These are phyloP conservation scores for Cataglyphis hispanica DNA, from an alignment of 1,140 invertebrate species.

Conservation along the genomic window DNA sequence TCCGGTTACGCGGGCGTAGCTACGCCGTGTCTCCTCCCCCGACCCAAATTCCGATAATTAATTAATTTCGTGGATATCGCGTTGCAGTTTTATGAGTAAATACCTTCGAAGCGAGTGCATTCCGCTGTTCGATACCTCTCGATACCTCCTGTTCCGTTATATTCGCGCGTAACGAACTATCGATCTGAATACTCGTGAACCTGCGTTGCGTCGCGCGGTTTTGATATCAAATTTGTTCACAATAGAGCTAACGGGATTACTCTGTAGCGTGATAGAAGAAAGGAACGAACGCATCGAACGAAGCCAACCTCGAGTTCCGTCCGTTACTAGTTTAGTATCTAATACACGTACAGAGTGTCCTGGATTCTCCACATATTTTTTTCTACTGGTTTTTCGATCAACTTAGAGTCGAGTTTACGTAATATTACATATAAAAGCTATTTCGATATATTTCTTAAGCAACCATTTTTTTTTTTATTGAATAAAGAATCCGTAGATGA, in stretches of 20 bases:
- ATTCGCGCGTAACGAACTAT: constrained; percentile 39
- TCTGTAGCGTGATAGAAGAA: constrained; percentile 23
- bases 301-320: neutral
- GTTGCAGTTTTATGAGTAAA: constrained; percentile 63
- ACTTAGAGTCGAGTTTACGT: neutral
- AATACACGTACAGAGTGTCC: neutral
- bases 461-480: neutral
- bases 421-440: neutral
- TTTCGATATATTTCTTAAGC: neutral
- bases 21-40: constrained; percentile 21
- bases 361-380: neutral
- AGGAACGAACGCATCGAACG: constrained; percentile 21
- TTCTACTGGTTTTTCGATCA: constrained; percentile 1
- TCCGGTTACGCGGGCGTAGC: constrained; percentile 22
- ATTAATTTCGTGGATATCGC: constrained; percentile 57
- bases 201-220: constrained; percentile 26
- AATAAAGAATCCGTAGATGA: neutral
- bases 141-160: constrained; percentile 35
- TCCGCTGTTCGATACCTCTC: constrained; percentile 46
- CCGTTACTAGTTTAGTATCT: constrained; percentile 31
- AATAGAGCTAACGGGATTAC: constrained; percentile 46
- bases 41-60: constrained; percentile 62
- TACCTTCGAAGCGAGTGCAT: constrained; percentile 55
- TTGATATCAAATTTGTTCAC: constrained; percentile 41
- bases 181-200: constrained; percentile 36